Base-by-base conservation (phyloP, 2,888 invertebrate genomes). In the Ophonus ardosiacus region DNA sequence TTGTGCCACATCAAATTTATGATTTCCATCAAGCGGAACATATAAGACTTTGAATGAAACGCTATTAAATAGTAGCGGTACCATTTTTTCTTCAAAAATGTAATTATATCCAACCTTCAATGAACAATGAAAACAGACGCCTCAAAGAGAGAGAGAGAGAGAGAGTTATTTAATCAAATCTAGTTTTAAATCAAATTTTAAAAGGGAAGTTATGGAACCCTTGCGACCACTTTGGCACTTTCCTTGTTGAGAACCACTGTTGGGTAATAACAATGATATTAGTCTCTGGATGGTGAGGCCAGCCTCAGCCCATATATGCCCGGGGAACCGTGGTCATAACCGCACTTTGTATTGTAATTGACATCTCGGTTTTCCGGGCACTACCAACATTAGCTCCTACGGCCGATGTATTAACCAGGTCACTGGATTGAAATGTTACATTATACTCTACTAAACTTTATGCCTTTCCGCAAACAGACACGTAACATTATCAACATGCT, bases 361-460 rank as follows among this genome's bases (percentile, higher is more conserved):
- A 74, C 71, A 74, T 74, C 71, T 43, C 71, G 43, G 71, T 43
- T 74, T 74, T 24, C 71, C 68, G 68, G 63, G n/a, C 31, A 38
- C 24, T 24, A 38, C 15, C 68, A 38, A 65, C 51, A 81, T 81
- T 81, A 81, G 81, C 13, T 24, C 17, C 65, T 24, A 40, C 65
- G 51, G 65, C 7, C 17, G 40, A 81, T 81, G 81, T 65, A 81
- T 65, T 63, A 18, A 43, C 24, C 43, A 68, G 81, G 81, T 81
- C 81, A 81, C 18, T 68, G 81, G 51, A 65, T 65, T 51, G 43
- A 81, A 68, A 65, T 51, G 65, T 40, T 80, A 18, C 51, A 51
- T 51, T 79, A 59, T 59, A 61, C 18, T 79, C 31, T 59, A 61
- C 18, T 51, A 43, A 40, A 51, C 24, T 65, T 51, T 51, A 51